phyloP scores from a whole-genome alignment of 2,797 vertebrate genomes.

The Danio albolineatus region DNA sequence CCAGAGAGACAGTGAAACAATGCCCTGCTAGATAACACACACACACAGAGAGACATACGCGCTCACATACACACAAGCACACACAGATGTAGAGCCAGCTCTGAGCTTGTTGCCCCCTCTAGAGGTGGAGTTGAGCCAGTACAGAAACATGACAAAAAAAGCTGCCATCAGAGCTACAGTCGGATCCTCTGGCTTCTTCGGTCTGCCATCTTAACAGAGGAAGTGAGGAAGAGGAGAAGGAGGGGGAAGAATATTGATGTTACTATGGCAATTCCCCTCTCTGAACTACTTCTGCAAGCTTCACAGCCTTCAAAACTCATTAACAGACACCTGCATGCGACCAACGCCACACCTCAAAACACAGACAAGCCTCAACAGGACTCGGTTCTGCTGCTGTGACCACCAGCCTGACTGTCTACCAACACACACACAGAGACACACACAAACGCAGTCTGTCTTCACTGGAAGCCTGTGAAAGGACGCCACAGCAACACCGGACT shows the following conservation, averaged over 20 bases:
- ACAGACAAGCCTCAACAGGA: slow-evolving; percentile 60
- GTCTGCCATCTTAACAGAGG: slow-evolving; percentile 47
- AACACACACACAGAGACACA: background rate
- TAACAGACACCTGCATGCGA: slow-evolving; percentile 61
- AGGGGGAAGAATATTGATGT: slow-evolving; percentile 47
- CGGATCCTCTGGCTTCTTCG: slow-evolving; percentile 33
- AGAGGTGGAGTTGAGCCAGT: slow-evolving; percentile 38
- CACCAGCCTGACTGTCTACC: slow-evolving; percentile 15
- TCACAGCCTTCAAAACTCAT: slow-evolving; percentile 72
- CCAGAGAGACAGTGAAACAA: slow-evolving; percentile 12
- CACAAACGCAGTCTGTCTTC: slow-evolving; percentile 66
- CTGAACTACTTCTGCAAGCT: slow-evolving; percentile 71
- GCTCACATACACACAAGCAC: background rate
- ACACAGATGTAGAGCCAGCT: background rate
- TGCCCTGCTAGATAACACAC: background rate
- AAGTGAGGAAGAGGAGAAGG: slow-evolving; percentile 46
- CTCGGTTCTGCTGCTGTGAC: slow-evolving; percentile 78
- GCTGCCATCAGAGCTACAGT: slow-evolving; percentile 37
- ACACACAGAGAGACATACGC: background rate
- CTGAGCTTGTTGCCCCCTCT: slow-evolving; percentile 44
- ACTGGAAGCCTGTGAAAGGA: slow-evolving; percentile 57
- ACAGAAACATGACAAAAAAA: slow-evolving; percentile 35
- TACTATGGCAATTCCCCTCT: slow-evolving; percentile 63
- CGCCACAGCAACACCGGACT: slow-evolving; percentile 39
- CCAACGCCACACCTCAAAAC: slow-evolving; percentile 57